phyloP scores from a whole-genome alignment of 2,113 vertebrate species.

The Rhinogobius similis region DNA sequence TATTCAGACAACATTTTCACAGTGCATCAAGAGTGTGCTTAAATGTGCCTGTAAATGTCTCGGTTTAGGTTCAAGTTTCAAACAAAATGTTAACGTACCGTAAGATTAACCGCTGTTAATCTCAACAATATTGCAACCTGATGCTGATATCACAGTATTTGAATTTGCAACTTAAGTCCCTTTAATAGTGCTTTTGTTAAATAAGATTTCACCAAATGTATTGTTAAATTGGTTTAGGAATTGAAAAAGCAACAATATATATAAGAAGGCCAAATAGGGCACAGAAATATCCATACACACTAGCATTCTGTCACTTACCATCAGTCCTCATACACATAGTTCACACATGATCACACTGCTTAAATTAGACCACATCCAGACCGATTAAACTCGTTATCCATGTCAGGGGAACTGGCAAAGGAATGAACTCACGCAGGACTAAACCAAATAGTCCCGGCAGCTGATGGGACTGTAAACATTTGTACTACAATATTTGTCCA shows the following conservation, averaged over 20 bases:
- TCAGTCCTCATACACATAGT: neutral
- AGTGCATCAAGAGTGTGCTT: too few species aligned
- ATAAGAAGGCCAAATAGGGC: neutral
- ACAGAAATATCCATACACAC: neutral
- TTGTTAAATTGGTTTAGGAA: neutral
- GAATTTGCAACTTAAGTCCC: too few species aligned
- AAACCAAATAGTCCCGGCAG: neutral
- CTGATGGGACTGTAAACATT: neutral
- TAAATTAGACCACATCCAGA: conserved; percentile 2
- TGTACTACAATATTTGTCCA: conserved; percentile 7
- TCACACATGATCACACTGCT: neutral
- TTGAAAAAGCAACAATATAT: neutral
- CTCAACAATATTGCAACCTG: too few species aligned
- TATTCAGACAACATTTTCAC: too few species aligned
- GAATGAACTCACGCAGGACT: neutral
- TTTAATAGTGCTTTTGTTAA: neutral
- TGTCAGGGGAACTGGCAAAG: neutral
- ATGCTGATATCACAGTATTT: too few species aligned
- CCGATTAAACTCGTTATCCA: neutral
- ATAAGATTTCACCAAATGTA: neutral
- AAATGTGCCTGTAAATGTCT: too few species aligned
- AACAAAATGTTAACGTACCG: too few species aligned
- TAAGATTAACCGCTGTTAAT: too few species aligned
- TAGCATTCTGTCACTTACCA: neutral
- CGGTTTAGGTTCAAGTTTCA: too few species aligned